Percentiles rank a stretch among this genome's conserved stretches.
Conservation (phyloP, 2,113 vertebrate genomes). For the Ranitomeya variabilis region DNA sequence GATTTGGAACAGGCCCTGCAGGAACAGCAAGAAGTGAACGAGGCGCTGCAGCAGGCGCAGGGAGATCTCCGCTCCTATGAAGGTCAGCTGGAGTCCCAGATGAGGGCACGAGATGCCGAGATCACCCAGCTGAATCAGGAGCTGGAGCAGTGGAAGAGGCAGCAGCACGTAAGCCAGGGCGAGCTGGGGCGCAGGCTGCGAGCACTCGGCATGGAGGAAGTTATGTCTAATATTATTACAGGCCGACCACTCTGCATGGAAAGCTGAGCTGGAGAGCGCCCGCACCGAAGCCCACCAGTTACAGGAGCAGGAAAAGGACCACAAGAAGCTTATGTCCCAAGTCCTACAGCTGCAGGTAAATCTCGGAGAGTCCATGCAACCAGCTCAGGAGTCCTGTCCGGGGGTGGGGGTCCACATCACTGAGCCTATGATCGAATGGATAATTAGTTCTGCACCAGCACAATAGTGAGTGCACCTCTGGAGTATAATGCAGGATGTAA, state of each 20-base stretch:
- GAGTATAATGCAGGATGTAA: neutral
- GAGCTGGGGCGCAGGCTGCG: neutral
- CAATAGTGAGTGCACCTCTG: neutral
- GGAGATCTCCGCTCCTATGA: slow-evolving; percentile 69
- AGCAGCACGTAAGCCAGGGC: slow-evolving; percentile 69
- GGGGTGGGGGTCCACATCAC: no score
- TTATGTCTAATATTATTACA: slow-evolving; percentile 53
- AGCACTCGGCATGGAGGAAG: neutral
- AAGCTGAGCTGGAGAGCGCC: slow-evolving; percentile 78
- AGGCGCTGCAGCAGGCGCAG: slow-evolving; percentile 72
- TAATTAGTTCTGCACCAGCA: no score
- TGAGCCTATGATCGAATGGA: no score
- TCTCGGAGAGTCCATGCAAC: neutral
- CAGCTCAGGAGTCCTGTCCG: neutral
- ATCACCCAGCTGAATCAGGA: slow-evolving; percentile 76
- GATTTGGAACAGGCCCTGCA: slow-evolving; percentile 70
- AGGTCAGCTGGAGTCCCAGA: slow-evolving; percentile 74
- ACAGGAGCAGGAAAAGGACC: slow-evolving; percentile 75
- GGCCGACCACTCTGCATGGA: slow-evolving; percentile 76
- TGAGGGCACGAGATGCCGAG: slow-evolving; percentile 72
- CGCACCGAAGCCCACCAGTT: slow-evolving; percentile 70
- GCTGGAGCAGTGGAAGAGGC: slow-evolving; percentile 67
- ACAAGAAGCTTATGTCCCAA: slow-evolving; percentile 70
- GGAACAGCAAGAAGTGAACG: slow-evolving; percentile 72
- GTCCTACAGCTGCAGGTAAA: slow-evolving; percentile 76